Evolutionary conservation across 2,113 vertebrate species (phyloP), one percentile per base, ranked within the genome.

Genomic region (Gopherus flavomarginatus): DNA sequence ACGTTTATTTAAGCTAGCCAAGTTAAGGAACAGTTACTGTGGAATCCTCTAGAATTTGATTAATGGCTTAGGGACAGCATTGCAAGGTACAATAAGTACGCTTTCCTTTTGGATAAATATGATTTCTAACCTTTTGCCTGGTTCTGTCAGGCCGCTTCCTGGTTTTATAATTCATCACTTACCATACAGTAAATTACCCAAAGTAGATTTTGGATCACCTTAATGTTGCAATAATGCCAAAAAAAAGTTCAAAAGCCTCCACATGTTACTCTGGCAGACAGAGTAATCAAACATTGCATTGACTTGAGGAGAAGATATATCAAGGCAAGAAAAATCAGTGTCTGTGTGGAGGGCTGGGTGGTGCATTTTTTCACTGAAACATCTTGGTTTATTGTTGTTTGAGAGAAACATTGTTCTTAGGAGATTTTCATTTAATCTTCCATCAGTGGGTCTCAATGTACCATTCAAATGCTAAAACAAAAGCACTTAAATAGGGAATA

Each of bases 401-500:
- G n/a, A 77, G 53, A 88, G 75, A 44, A 69, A 24, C 29, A 7
- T 84, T 53, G 5, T 87, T 95, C 3, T 96, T 47, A 94, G 93
- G 89, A 92, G 95, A 95, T 86, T 92, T 97, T 97, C 92, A 78
- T 88, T 21, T 97, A 92, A 92, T 96, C 97, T 96, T 83, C 96
- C 95, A 94, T 94, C 94, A 85, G 42, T 90, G 95, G 97, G 97
- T 96, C 94, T 98, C 96, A 90, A 92, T 69, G 95, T 97, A 90
- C 92, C 93, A 83, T 88, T 93, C 97, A 95, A 88, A 96, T 57
- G 94, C 95, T 96, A 88, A 96, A 96, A 95, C 96, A 97, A 97
- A 96, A 96, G 95, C 94, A 96, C 96, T 96, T 96, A 95, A 96
- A 96, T 96, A 97, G 94, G 92, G 95, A 81, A 90, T 90, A 84